Conservation (phyloP, 2,797 vertebrate genomes). For the Sarcophilus harrisii region DNA sequence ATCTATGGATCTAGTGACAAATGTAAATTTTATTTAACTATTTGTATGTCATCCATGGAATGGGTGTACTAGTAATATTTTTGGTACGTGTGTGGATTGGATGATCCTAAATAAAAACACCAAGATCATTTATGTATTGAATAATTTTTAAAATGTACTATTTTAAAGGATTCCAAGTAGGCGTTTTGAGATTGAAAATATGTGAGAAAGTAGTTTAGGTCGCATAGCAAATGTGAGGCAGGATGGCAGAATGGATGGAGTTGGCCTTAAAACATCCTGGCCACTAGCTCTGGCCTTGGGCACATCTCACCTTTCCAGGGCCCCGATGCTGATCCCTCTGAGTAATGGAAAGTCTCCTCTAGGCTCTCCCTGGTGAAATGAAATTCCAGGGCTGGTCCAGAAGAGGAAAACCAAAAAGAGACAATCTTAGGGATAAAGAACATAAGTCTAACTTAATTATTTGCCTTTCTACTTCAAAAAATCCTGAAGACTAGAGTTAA, state of each 20-base stretch:
- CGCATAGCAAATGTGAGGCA: background rate
- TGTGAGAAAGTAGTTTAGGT: background rate
- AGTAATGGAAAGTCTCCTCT: background rate
- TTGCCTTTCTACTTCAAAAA: background rate
- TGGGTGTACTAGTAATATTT: constrained; percentile 10
- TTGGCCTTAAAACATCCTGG: background rate
- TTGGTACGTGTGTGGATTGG: constrained; percentile 47
- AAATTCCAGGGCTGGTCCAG: background rate
- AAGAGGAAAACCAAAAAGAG: background rate
- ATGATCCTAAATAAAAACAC: constrained; percentile 64
- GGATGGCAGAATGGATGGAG: background rate
- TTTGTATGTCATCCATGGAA: background rate
- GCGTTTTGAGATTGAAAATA: background rate
- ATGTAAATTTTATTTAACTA: background rate
- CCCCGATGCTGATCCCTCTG: too few relatives aligned
- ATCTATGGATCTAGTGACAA: background rate
- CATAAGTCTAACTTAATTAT: background rate
- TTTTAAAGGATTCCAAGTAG: background rate
- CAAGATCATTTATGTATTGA: constrained; percentile 31
- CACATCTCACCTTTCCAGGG: background rate
- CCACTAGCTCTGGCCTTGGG: background rate
- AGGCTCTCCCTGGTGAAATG: background rate
- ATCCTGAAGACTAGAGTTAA: background rate
- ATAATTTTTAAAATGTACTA: constrained; percentile 39
- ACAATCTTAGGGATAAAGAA: background rate